Percentiles rank a stretch among this genome's conserved stretches.
Evolutionary conservation across 2,113 vertebrate species (phyloP).

Genomic region (Chaetops frenatus): DNA sequence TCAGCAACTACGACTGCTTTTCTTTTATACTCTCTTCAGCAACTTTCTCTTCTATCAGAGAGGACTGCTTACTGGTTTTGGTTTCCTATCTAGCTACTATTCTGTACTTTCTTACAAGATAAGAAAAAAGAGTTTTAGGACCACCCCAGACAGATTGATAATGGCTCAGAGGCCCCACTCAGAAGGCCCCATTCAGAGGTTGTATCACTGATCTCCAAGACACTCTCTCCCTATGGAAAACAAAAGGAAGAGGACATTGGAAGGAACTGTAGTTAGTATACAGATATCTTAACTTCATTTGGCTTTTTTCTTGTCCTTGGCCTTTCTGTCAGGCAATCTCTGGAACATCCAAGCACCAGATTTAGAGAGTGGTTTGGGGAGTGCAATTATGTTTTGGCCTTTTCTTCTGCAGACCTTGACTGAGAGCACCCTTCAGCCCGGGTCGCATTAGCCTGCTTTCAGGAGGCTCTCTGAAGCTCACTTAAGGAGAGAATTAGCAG

Average conservation of each 20-base stretch:
- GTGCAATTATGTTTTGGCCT: neutral
- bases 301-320: neutral
- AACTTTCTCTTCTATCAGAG: neutral
- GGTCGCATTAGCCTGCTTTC: rapidly evolving
- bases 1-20: neutral
- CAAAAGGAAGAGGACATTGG: neutral
- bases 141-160: neutral
- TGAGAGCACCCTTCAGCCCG: neutral
- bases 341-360: neutral
- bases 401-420: neutral
- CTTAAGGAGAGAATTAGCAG: neutral
- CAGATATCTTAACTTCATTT: neutral
- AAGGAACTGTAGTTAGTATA: neutral
- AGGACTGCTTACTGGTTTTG: neutral
- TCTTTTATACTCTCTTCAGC: neutral
- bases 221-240: neutral
- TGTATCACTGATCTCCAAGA: neutral
- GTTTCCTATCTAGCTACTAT: neutral
- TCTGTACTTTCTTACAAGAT: neutral
- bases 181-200: neutral
- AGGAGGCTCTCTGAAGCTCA: neutral
- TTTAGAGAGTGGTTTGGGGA: neutral
- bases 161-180: neutral
- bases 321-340: neutral
- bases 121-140: neutral